Percentiles rank a stretch among this genome's conserved stretches.
Evolutionary conservation across 2,797 vertebrate species (phyloP).

Genomic region (Enoplosus armatus): DNA sequence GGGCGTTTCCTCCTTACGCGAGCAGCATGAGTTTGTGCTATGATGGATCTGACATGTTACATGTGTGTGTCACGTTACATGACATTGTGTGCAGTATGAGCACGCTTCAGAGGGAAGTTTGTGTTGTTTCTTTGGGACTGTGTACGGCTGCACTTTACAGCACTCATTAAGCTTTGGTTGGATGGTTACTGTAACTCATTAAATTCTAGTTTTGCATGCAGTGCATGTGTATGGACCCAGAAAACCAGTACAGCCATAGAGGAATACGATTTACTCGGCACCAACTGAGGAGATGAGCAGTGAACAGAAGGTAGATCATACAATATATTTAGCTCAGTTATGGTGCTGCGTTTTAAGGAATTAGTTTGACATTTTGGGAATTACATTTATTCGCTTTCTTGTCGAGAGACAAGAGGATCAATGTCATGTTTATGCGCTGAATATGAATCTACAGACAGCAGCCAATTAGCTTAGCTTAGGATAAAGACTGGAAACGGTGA

Average conservation of each 20-base stretch:
- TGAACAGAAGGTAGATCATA: neutral
- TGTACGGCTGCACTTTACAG: conserved; percentile 23
- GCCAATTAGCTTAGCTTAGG: too few species aligned
- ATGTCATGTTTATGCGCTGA: neutral
- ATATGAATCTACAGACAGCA: neutral
- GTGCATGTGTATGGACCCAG: conserved; percentile 44
- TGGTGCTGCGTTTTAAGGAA: neutral
- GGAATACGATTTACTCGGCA: neutral
- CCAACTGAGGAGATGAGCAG: conserved; percentile 21
- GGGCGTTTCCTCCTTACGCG: neutral
- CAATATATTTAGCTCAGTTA: neutral
- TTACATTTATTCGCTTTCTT: neutral
- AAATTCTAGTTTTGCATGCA: conserved; percentile 51
- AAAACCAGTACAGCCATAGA: conserved; percentile 30
- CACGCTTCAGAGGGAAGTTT: conserved; percentile 12
- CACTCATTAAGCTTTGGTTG: conserved; percentile 56
- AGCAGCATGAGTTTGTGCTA: conserved; percentile 1
- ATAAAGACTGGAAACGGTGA: too few species aligned
- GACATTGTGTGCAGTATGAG: neutral
- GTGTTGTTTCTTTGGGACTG: conserved; percentile 22
- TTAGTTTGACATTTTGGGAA: neutral
- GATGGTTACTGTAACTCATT: conserved; percentile 66
- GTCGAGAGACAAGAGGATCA: neutral
- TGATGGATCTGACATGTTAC: conserved; percentile 32
- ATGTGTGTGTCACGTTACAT: conserved; percentile 14